phyloP scores from a whole-genome alignment of 2,888 invertebrate genomes.

The Drosophila cognata region DNA sequence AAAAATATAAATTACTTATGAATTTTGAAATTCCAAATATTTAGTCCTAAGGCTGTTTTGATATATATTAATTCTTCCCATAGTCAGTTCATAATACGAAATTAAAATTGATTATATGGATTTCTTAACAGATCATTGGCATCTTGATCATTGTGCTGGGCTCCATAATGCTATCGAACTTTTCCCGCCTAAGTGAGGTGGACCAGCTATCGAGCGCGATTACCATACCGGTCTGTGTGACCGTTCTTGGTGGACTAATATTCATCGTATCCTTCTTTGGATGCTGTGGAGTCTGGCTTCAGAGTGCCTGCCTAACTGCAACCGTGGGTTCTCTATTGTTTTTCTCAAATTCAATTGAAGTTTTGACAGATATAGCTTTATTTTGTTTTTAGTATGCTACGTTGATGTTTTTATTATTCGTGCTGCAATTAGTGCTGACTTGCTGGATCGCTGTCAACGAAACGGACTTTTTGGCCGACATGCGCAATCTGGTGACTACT shows the following conservation, averaged over 20 bases:
- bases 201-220: constrained; percentile 85
- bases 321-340: constrained; percentile 87
- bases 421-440: constrained; percentile 90
- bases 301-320: constrained; percentile 93
- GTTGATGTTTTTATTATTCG: constrained; percentile 89
- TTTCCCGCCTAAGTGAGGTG: constrained; percentile 86
- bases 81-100: not conserved
- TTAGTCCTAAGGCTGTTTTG: not conserved
- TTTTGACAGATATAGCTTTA: not conserved
- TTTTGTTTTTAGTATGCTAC: constrained; percentile 87
- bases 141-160: constrained; percentile 89
- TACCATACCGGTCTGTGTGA: constrained; percentile 88
- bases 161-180: constrained; percentile 88
- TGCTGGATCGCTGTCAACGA: constrained; percentile 89
- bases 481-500: constrained; percentile 86
- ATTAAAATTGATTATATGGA: not conserved
- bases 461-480: constrained; percentile 86
- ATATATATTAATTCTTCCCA: not conserved
- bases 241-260: constrained; percentile 89
- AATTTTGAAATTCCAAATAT: not conserved
- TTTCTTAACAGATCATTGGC: constrained; percentile 88
- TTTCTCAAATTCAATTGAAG: not conserved
- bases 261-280: constrained; percentile 95
- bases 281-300: constrained; percentile 94
- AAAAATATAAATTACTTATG: not conserved